A percentile compares a stretch with the other conserved stretches of the same genome.
Evolutionary conservation across 2,888 invertebrate genomes (phyloP).

Genomic region (Lasioglossum villosulum): DNA sequence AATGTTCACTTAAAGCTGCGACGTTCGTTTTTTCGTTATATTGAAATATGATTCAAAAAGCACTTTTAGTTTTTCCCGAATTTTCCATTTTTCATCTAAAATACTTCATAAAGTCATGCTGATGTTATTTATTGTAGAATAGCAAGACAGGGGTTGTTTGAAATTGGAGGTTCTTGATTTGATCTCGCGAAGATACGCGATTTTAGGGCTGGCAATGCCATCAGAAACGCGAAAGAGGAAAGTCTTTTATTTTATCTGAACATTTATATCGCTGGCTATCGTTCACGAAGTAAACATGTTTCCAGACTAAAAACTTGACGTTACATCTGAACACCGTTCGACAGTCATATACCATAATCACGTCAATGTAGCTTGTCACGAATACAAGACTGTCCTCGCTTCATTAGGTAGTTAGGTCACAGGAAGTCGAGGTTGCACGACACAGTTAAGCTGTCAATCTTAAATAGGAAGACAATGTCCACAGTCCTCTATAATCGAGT

Average conservation of each 20-base stretch:
- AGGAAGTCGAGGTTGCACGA: not conserved
- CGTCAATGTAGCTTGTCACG: not conserved
- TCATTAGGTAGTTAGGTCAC: not conserved
- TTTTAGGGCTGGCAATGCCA: not conserved
- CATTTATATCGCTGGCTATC: not conserved
- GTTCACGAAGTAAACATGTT: not conserved
- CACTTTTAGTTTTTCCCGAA: too few species aligned
- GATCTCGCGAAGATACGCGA: not conserved
- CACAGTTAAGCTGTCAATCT: not conserved
- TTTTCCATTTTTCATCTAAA: not conserved
- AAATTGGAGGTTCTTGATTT: not conserved
- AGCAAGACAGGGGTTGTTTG: not conserved
- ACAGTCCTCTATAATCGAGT: not conserved
- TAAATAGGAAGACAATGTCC: not conserved
- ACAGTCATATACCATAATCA: not conserved
- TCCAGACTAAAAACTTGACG: not conserved
- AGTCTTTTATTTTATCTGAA: not conserved
- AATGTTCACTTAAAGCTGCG: too few species aligned
- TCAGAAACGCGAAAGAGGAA: not conserved
- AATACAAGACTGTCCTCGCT: not conserved
- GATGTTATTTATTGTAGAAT: not conserved
- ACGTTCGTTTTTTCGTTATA: too few species aligned
- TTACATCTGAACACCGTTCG: not conserved
- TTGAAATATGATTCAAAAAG: too few species aligned
- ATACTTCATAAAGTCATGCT: not conserved